Percentiles rank a stretch among this genome's conserved stretches.
These are phyloP conservation scores for Rotaria socialis DNA, from an alignment of 2,888 invertebrate genomes.

Conservation along the genomic window DNA sequence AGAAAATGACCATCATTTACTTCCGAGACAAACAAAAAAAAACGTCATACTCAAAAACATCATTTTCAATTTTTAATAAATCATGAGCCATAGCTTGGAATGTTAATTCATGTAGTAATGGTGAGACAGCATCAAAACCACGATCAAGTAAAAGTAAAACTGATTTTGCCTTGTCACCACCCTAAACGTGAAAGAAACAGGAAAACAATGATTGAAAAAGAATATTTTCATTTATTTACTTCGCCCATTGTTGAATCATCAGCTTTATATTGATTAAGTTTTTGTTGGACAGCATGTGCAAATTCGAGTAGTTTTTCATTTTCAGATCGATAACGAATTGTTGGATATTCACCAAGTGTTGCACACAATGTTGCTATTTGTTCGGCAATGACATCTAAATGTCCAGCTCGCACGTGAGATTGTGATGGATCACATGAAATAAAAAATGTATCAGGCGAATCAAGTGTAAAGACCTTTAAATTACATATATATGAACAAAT, in stretches of 20 bases:
- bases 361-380: conserved; percentile 98
- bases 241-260: conserved; percentile 99
- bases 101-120: conserved; percentile 91
- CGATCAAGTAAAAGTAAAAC: conserved; percentile 90
- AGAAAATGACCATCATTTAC: neutral
- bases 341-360: conserved; percentile 93
- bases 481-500: too few species aligned
- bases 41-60: conserved; percentile 81
- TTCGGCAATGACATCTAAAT: conserved; percentile 95
- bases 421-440: conserved; percentile 83
- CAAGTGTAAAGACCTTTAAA: conserved; percentile 70
- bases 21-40: neutral
- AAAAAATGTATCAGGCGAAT: conserved; percentile 91
- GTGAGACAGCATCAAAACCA: conserved; percentile 95
- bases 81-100: conserved; percentile 99
- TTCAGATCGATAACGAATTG: conserved; percentile 80
- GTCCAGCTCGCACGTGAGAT: conserved; percentile 74
- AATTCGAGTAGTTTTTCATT: conserved; percentile 94
- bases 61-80: conserved; percentile 91
- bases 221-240: conserved; percentile 59
- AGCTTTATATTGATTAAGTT: conserved; percentile 97
- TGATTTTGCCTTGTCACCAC: conserved; percentile 81
- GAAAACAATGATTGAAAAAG: neutral
- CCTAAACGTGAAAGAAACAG: conserved; percentile 49
- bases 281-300: conserved; percentile 94